phyloP scores from a whole-genome alignment of 2,113 vertebrate species.

The Melanerpes formicivorus region DNA sequence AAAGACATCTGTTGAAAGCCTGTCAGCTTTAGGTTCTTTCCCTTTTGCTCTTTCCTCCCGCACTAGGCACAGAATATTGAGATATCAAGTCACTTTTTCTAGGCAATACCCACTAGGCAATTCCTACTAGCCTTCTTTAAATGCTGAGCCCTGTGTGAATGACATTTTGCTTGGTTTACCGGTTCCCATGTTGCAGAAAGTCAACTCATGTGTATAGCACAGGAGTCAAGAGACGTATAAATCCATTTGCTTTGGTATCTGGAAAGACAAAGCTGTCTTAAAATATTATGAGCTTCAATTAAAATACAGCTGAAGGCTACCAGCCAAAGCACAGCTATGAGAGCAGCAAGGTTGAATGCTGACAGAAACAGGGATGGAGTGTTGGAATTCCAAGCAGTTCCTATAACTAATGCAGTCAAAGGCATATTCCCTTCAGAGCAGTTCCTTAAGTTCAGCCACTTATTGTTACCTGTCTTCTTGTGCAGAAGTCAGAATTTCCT shows the following conservation, averaged over 20 bases:
- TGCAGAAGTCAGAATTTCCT: neutral
- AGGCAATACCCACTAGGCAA: neutral
- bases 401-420: neutral
- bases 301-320: slow-evolving; percentile 23
- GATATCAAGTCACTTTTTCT: neutral
- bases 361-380: neutral
- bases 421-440: neutral
- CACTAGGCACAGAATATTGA: neutral
- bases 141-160: neutral
- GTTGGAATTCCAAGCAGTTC: neutral
- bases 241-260: slow-evolving; percentile 49
- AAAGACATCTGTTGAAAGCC: neutral
- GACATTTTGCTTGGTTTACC: slow-evolving; percentile 1
- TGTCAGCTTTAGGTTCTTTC: neutral
- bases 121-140: slow-evolving; percentile 12
- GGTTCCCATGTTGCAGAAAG: neutral
- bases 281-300: slow-evolving; percentile 55
- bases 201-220: neutral
- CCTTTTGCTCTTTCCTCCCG: neutral
- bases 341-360: neutral
- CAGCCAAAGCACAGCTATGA: neutral
- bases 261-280: slow-evolving; percentile 39
- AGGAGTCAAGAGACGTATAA: slow-evolving; percentile 5
- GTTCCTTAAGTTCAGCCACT: neutral
- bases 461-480: neutral